Evolutionary conservation across 2,797 vertebrate species (phyloP), one percentile per base, ranked within the genome.

Genomic region (Rhinogobio ventralis): DNA sequence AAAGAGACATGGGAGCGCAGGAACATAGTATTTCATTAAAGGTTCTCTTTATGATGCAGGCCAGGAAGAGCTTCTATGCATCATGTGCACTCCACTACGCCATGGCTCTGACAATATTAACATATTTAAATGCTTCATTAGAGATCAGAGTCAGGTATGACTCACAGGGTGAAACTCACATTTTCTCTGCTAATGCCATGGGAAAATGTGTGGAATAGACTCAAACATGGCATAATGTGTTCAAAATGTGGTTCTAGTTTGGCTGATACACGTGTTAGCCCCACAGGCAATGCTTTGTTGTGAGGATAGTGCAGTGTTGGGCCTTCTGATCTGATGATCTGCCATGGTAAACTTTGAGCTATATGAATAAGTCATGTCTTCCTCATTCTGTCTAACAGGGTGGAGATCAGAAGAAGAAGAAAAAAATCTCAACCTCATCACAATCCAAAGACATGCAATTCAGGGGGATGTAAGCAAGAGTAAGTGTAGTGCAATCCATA

Each of bases 261-360:
- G 23, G 79, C 79, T 86, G 20, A 17, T 60, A 30, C 17, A 9
- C 4, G 0, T 68, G 49, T 53, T 46, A 51, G 42, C 25, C 84
- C 84, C 49, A 9, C 49, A 68, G 84, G 81, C n/a, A 23, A 73
- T 25, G 81, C 53, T 82, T 77, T 82, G 53, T 85, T 68, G 60
- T 68, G 45, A 86, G 8, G 49, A 66, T 5, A 7, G 23, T 55
- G 78, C 11, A 80, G 46, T 55, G 62, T 46, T 46, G 28, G 33
- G 51, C 45, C 20, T 74, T 28, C 62, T 81, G 19, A 51, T 75
- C 36, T 49, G 69, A 80, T 66, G 25, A 73, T n/a, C 79, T 73
- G 23, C 49, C 46, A 78, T 7, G 45, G 51, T 82, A 42, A 79
- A 82, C 33, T 36, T 68, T 17, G 20, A 25, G 51, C n/a, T 39